Percentiles rank a stretch among this genome's conserved stretches.
Evolutionary conservation across 2,113 vertebrate genomes (phyloP).

Genomic region (Eubucco bourcierii): DNA sequence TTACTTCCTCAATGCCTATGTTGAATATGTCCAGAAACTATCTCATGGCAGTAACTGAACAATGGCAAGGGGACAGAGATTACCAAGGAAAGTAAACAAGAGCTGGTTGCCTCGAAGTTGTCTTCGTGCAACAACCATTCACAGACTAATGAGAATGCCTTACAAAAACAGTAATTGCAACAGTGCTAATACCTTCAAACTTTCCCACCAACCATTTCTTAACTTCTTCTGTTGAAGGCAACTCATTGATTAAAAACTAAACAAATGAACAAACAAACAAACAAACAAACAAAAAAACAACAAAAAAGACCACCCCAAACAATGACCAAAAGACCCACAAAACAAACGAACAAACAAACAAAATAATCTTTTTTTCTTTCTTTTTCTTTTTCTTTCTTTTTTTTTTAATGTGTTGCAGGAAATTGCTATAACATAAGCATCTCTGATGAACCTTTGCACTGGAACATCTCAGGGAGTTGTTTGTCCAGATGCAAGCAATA

Average conservation of each 20-base stretch:
- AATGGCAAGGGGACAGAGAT: accelerated
- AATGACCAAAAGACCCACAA: too few relatives aligned
- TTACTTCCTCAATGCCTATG: background rate
- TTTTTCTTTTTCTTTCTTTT: too few relatives aligned
- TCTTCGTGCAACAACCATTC: too few relatives aligned
- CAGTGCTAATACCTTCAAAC: background rate
- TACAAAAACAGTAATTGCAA: background rate
- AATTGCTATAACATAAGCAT: background rate
- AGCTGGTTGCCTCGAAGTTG: background rate
- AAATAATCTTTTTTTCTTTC: too few relatives aligned
- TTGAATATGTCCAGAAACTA: background rate
- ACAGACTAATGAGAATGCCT: background rate
- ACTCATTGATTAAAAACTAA: background rate
- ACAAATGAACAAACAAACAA: too few relatives aligned
- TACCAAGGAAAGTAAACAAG: background rate
- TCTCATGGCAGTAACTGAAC: background rate
- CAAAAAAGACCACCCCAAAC: background rate
- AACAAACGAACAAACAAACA: too few relatives aligned
- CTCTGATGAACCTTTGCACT: background rate
- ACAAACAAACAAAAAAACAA: background rate
- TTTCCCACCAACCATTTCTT: background rate
- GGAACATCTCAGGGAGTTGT: background rate
- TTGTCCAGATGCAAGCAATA: background rate
- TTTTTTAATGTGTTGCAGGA: background rate
- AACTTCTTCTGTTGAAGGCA: background rate